Base-by-base conservation (phyloP, 2,113 vertebrate species). In the Zosterops hypoxanthus region DNA sequence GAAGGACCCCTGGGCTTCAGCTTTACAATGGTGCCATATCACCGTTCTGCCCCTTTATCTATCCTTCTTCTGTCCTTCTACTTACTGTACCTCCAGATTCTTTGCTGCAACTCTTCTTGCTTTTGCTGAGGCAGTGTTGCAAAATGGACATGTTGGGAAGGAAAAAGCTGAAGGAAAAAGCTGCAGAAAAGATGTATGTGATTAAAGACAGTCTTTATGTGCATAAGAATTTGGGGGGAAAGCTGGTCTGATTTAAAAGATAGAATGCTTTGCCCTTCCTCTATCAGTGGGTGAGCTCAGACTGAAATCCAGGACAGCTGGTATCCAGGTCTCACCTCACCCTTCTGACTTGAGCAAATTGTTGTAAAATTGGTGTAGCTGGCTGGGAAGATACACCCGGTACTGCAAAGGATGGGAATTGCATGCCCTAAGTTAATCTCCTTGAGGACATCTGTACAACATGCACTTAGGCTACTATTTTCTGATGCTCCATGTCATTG, bases 161-260 rank as follows among this genome's bases (percentile, higher is more conserved):
- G 14, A 26, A 66, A 52, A 70, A 39, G 8, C 29, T 77, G 29
- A 66, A 70, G 39, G 14, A 31, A 63, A 52, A 70, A 39, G 8
- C 29, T 77, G 6, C 66, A 33, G 72, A 57, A 61, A 64, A 65
- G 19, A 41, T 50, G 71, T 63, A 4, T 14, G 7, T 85, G 22
- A 53, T 64, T 60, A 26, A 63, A 47, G 34, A 8, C 28, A 53
- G 64, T 71, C 18, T 79, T 66, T 79, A 19, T 17, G n/a, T 7
- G 3, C 0, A 0, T 13, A 44, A 73, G n/a, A 63, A 41, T 71
- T 25, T 31, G 25, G 12, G 5, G 10, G 1, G 0, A 25, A 88
- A 41, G 39, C 29, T 71, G 47, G 1, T 78, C 59, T 44, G 47
- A 28, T 36, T 34, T 39, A n/a, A 80, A 60, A 53, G 17, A 44